These are phyloP conservation scores for Macrosoma leucophasiata DNA, from an alignment of 2,888 invertebrate genomes.

Conservation along the genomic window DNA sequence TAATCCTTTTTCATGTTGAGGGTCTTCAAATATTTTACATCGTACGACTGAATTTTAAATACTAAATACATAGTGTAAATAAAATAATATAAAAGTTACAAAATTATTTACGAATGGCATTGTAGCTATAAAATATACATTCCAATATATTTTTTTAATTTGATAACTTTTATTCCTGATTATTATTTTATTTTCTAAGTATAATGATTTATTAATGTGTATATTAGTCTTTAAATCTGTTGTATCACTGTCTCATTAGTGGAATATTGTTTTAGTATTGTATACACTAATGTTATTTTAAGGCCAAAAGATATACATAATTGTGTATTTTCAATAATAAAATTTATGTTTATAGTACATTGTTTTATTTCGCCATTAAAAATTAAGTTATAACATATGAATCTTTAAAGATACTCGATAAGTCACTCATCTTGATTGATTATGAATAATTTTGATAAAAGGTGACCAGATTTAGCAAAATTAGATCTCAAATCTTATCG, in stretches of 20 bases:
- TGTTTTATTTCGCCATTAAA: conserved; percentile 33
- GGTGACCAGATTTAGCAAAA: no score
- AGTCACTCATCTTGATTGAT: no score
- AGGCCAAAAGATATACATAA: conserved; percentile 73
- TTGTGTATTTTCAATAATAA: conserved; percentile 71
- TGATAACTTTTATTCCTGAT: conserved; percentile 46
- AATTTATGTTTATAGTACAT: conserved; percentile 59
- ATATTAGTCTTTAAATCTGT: conserved; percentile 55
- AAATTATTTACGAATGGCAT: conserved; percentile 45
- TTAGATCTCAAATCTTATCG: no score
- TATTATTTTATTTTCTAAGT: no score
- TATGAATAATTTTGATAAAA: no score
- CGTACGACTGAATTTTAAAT: conserved; percentile 24
- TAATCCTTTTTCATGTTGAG: conserved; percentile 70
- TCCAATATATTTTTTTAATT: conserved; percentile 47
- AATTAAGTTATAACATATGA: no score
- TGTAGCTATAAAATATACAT: conserved; percentile 57
- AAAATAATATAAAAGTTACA: conserved; percentile 15
- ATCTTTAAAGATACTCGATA: no score
- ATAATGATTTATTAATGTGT: conserved; percentile 28
- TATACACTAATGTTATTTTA: conserved; percentile 68
- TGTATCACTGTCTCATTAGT: conserved; percentile 66
- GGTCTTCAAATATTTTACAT: conserved; percentile 54
- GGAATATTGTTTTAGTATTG: conserved; percentile 58
- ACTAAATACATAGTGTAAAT: conserved; percentile 6